phyloP scores from a whole-genome alignment of 1,140 invertebrate species.

The Drosophila seguyi region DNA sequence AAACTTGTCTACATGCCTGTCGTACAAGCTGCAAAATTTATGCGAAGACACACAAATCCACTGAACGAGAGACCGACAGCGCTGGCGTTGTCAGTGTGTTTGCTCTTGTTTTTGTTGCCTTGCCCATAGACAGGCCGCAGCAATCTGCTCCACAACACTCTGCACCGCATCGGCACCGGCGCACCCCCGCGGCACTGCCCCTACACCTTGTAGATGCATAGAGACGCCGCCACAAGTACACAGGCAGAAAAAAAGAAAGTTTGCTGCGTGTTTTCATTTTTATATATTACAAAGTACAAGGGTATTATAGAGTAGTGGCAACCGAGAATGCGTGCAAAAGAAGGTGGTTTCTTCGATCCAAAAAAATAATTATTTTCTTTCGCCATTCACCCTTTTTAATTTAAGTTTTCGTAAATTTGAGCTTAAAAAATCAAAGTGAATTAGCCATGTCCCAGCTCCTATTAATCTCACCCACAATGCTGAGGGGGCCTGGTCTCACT shows the following conservation, averaged over 20 bases:
- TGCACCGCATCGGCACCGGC: slow-evolving; percentile 1
- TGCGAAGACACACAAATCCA: slow-evolving; percentile 85
- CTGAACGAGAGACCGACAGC: slow-evolving; percentile 81
- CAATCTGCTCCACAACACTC: slow-evolving; percentile 25
- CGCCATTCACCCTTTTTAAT: neutral
- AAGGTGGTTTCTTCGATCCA: neutral
- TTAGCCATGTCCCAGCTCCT: neutral
- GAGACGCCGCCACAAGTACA: slow-evolving; percentile 27
- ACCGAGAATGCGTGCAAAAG: neutral
- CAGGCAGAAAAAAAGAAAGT: slow-evolving; percentile 4
- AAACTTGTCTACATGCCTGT: slow-evolving; percentile 79
- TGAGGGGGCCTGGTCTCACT: neutral
- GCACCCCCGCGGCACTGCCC: neutral
- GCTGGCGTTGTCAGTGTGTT: slow-evolving; percentile 34
- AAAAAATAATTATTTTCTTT: no score
- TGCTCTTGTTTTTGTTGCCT: slow-evolving; percentile 24
- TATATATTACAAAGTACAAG: no score
- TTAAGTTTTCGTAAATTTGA: neutral
- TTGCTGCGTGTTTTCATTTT: no score
- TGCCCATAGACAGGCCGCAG: slow-evolving; percentile 42
- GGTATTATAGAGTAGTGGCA: neutral
- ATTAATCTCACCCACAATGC: neutral
- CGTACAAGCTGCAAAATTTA: slow-evolving; percentile 84
- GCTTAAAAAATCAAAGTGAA: neutral
- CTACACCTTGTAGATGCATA: slow-evolving; percentile 44